Evolutionary conservation across 2,888 invertebrate genomes (phyloP).

Genomic region (Allophyes oxyacanthae): DNA sequence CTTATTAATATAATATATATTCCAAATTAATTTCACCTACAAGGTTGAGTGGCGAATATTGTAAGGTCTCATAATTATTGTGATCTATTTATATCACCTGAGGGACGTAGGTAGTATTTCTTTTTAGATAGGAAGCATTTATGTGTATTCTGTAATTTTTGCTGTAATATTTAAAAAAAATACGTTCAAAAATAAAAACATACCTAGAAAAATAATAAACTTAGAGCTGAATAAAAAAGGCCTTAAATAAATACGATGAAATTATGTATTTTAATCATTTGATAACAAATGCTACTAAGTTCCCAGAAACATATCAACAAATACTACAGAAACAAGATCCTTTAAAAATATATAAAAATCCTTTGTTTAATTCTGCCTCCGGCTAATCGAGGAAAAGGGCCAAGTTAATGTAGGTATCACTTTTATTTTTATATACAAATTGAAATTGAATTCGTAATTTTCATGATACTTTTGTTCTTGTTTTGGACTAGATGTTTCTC

Average conservation of each 20-base stretch:
- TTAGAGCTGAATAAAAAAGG: conserved; percentile 8
- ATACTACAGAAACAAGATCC: conserved; percentile 9
- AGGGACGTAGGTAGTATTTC: neutral
- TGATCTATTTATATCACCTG: conserved; percentile 8
- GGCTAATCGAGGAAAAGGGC: conserved; percentile 37
- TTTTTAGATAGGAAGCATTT: neutral
- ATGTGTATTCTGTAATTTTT: too few relatives aligned
- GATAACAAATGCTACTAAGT: too few relatives aligned
- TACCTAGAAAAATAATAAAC: too few relatives aligned
- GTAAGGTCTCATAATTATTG: conserved; percentile 3
- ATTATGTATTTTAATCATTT: too few relatives aligned
- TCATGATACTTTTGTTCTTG: conserved; percentile 2
- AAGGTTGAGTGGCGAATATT: conserved; percentile 17
- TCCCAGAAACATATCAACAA: too few relatives aligned
- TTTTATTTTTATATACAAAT: conserved; percentile 12
- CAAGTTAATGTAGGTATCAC: conserved; percentile 36
- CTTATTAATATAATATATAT: conserved; percentile 10
- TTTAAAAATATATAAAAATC: conserved; percentile 22
- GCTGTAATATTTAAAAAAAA: conserved; percentile 2
- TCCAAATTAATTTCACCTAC: conserved; percentile 45
- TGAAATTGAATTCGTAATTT: conserved; percentile 21
- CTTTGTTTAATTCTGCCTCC: conserved; percentile 30
- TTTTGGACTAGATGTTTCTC: conserved; percentile 25
- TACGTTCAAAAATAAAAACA: conserved; percentile 3
- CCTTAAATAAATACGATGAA: too few relatives aligned